Evolutionary conservation across 2,888 invertebrate species (phyloP), one percentile per base, ranked within the genome.

Genomic region (Aphelenchoides bicaudatus): DNA sequence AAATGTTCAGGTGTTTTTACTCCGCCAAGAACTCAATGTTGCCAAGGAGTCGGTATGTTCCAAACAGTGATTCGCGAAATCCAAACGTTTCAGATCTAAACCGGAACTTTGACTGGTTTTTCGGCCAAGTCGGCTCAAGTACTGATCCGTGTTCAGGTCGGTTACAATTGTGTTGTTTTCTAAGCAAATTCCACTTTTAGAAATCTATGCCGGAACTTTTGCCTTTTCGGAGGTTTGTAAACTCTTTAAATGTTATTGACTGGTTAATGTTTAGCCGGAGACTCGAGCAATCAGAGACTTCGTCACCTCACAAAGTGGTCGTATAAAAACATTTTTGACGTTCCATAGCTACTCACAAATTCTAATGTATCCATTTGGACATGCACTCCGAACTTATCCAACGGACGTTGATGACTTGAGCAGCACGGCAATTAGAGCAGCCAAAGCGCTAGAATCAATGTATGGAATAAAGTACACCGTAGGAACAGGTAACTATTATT

Each of bases 331-430:
- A 1, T 79, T 79, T 61, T 54, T 79, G 39, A 79, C 79, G 3
- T 69, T 79, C 62, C 79, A 79, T 61, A 73, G 70, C 3, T 78
- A 78, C 59, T 70, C 72, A 0, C 77, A 75, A 37, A 54, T 66
- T n/a, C 56, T 69, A 73, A 77, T 77, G 76, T 77, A 74, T 47
- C 76, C 77, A n/a, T 77, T 75, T 56, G 77, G 77, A n/a, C 77
- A 77, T 59, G 53, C 65, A 23, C 66, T 73, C 6, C 51, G 73
- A 19, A 77, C 76, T 2, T 76, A 76, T 54, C 71, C 76, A 50
- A 70, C 71, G 57, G 59, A 72, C 58, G 29, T 63, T 25, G 58
- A 62, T 23, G 66, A 66, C 21, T 65, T 78, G 74, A 62, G 72
- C 48, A 62, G 66, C 4, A 74, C 75, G 0, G 79, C 76, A 2